Conservation (phyloP, 2,888 invertebrate species). For the Dermolepida albohirtum region DNA sequence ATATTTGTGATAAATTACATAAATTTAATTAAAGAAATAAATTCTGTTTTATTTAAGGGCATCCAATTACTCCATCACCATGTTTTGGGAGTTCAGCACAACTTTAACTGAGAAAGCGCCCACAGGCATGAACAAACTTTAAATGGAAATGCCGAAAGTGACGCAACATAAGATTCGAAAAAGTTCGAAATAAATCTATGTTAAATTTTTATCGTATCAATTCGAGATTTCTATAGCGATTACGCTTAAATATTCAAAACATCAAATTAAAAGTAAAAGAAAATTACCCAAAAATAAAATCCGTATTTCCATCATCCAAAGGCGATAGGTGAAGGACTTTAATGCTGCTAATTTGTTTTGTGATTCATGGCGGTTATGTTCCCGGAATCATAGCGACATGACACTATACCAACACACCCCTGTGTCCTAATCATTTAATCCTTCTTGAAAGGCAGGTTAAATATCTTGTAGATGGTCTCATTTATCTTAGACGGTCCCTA, state of each 20-base stretch:
- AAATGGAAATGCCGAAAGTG: slow-evolving; percentile 15
- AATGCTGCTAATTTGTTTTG: slow-evolving; percentile 24
- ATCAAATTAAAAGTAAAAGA: too few relatives aligned
- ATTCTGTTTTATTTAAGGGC: background rate
- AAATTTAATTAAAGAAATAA: slow-evolving; percentile 8
- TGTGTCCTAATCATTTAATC: slow-evolving; percentile 28
- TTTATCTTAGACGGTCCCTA: slow-evolving; percentile 15
- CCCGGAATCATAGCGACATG: slow-evolving; percentile 14
- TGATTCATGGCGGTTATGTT: slow-evolving; percentile 23
- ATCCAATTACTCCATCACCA: slow-evolving; percentile 7
- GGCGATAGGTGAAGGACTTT: background rate
- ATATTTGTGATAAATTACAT: too few relatives aligned
- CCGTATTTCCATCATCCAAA: background rate
- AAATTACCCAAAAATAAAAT: too few relatives aligned
- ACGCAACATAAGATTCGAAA: background rate
- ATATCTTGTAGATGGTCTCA: slow-evolving; percentile 19
- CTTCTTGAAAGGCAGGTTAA: slow-evolving; percentile 32
- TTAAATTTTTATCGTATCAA: background rate
- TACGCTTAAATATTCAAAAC: too few relatives aligned
- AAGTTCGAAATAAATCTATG: slow-evolving; percentile 12
- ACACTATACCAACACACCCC: background rate
- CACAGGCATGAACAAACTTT: slow-evolving; percentile 7
- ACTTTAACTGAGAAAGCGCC: slow-evolving; percentile 11
- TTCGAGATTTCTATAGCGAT: background rate
- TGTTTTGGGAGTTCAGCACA: slow-evolving; percentile 7